Percentiles rank a stretch among this genome's conserved stretches.
Conservation (phyloP, 2,113 vertebrate species). For the Gila orcuttii region DNA sequence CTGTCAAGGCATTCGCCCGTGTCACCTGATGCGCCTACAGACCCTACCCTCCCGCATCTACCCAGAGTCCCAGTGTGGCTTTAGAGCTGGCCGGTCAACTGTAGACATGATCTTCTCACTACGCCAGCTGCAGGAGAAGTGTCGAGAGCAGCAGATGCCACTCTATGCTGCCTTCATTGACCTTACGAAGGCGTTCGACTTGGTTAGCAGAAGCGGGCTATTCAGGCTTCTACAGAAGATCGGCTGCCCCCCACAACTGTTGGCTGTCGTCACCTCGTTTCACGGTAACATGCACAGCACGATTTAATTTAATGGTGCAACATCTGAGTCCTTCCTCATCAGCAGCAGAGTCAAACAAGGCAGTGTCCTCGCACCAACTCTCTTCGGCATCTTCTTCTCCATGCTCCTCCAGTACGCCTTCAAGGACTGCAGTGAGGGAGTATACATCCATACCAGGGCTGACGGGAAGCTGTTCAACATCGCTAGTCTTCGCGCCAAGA, state of each 20-base stretch:
- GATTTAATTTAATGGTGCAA: neutral
- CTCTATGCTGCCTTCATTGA: neutral
- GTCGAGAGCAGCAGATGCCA: neutral
- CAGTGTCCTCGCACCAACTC: neutral
- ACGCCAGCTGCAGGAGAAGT: neutral
- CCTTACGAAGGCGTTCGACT: neutral
- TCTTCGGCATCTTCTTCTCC: neutral
- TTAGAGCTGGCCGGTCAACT: neutral
- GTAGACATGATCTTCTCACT: neutral
- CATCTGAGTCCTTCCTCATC: neutral
- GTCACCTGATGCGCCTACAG: neutral
- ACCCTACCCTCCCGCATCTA: neutral
- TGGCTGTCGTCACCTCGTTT: neutral
- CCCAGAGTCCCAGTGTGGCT: neutral
- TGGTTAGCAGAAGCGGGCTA: neutral
- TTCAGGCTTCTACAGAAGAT: constrained; percentile 3
- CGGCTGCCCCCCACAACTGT: neutral
- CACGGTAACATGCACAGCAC: neutral
- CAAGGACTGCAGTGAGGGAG: neutral
- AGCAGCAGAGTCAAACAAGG: neutral
- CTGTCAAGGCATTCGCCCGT: neutral
- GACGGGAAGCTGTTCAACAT: neutral
- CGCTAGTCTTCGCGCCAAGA: neutral
- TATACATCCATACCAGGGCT: constrained; percentile 2
- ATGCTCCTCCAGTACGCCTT: constrained; percentile 18